phyloP scores from a whole-genome alignment of 2,113 vertebrate species.

The Brachirus orientalis region DNA sequence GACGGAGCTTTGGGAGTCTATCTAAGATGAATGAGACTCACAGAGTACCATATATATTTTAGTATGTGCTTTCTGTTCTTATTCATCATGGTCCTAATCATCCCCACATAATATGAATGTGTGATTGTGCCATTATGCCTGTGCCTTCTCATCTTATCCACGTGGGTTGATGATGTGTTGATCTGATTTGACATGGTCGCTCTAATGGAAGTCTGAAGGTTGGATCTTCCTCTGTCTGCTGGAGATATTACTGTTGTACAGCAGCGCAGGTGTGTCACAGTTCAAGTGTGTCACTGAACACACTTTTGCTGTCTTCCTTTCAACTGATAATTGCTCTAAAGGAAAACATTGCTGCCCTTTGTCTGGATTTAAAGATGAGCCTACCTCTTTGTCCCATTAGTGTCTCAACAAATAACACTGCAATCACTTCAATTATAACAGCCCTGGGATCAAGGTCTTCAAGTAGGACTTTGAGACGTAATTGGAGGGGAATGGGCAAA shows the following conservation, averaged over 20 bases:
- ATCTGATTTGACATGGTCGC: constrained; percentile 54
- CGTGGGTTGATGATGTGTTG: constrained; percentile 24
- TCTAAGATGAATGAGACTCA: constrained; percentile 49
- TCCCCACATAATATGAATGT: constrained; percentile 56
- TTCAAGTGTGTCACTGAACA: constrained; percentile 29
- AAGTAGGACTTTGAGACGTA: constrained; percentile 68
- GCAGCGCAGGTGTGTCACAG: constrained; percentile 13
- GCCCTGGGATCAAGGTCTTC: constrained; percentile 47
- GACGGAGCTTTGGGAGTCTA: constrained; percentile 33
- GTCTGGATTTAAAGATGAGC: constrained; percentile 54
- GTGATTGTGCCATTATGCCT: constrained; percentile 53
- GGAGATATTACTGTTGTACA: constrained; percentile 5
- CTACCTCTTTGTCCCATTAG: constrained; percentile 60
- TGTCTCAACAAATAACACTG: constrained; percentile 63
- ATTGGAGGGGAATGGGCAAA: constrained; percentile 61
- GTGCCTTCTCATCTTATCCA: constrained; percentile 46
- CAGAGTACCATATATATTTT: constrained; percentile 65
- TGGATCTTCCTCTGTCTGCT: constrained; percentile 23
- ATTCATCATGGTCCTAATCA: constrained; percentile 56
- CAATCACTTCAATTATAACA: constrained; percentile 73
- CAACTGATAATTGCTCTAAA: constrained; percentile 53
- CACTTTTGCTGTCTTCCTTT: constrained; percentile 41
- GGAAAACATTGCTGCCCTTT: constrained; percentile 50
- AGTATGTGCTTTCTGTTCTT: constrained; percentile 49
- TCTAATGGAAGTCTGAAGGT: constrained; percentile 41